Evolutionary conservation across 2,888 invertebrate species (phyloP), one percentile per base, ranked within the genome.

Genomic region (Parnassius smintheus): DNA sequence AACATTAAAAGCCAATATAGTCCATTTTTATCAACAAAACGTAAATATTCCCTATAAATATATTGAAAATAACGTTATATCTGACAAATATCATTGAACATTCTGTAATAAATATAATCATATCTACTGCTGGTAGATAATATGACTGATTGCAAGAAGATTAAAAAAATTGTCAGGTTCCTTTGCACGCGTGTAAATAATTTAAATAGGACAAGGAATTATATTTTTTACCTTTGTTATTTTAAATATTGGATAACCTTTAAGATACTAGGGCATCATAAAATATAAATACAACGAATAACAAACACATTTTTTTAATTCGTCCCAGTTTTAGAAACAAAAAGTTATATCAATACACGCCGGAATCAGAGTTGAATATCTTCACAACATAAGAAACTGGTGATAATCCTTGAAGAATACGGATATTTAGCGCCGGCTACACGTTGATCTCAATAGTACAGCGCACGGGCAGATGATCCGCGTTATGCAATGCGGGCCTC

Each of bases 381-480:
- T 13, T 11, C 53, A 18, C 35, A 35, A 35, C 54, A 50, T 51
- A 22, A 49, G 13, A 49, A 22, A 35, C 13, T 9, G 11, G 13
- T 42, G 44, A 44, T 22, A 44, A 55, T 50, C 18, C 45, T 55
- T 55, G 45, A 55, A 7, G 46, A 55, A 52, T 52, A 48, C 52
- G 62, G 62, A 58, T 62, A 58, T 55, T 18, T 54, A 58, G 55
- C 12, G n/a, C 44, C 35, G 7, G 44, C 44, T 54, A 41, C 48
- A n/a, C 57, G 52, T 10, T 41, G 62, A 54, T 49, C 54, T 62
- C 59, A 41, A 62, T 62, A 41, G 59, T 62, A 42, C 51, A 25
- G 48, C 58, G 25, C 49, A 18, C 50, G 9, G 35, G 48, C 59
- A 59, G 59, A 64, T 48, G 63, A 59, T 59, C 54, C 35, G 56